These are phyloP conservation scores for Agrochola macilenta DNA, from an alignment of 2,888 invertebrate genomes.

Conservation along the genomic window DNA sequence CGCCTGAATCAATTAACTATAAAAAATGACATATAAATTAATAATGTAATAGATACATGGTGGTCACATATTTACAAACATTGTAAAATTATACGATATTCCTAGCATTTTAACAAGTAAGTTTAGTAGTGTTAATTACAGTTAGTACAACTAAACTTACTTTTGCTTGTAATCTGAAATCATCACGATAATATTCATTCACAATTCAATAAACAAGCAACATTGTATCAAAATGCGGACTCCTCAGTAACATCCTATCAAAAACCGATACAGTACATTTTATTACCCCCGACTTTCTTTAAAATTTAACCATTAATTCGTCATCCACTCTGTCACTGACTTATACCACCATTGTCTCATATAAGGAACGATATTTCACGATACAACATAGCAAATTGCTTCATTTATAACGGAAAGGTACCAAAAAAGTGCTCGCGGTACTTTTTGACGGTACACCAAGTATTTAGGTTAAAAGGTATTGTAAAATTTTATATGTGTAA, in stretches of 20 bases:
- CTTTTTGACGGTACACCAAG: slow-evolving; percentile 47
- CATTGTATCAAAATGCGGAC: background rate
- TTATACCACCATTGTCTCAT: slow-evolving; percentile 65
- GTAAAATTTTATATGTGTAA: slow-evolving; percentile 75
- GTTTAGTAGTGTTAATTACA: too few species aligned
- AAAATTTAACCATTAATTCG: slow-evolving; percentile 62
- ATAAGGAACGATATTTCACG: slow-evolving; percentile 67
- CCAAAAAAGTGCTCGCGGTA: slow-evolving; percentile 56
- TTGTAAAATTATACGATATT: too few species aligned
- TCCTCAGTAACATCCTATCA: slow-evolving; percentile 39
- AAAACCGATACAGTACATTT: slow-evolving; percentile 53
- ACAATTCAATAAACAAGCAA: background rate
- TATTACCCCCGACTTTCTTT: slow-evolving; percentile 44
- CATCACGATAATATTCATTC: background rate
- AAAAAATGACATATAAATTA: too few species aligned
- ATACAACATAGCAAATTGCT: slow-evolving; percentile 68
- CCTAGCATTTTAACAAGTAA: too few species aligned
- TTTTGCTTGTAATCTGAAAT: background rate
- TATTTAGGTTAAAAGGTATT: slow-evolving; percentile 71
- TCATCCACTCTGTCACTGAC: slow-evolving; percentile 49
- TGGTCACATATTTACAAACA: too few species aligned
- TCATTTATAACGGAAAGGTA: slow-evolving; percentile 65
- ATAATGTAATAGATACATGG: too few species aligned
- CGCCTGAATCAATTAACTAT: too few species aligned
- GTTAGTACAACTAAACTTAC: too few species aligned